Conservation (phyloP, 2,113 vertebrate species). For the Poicephalus meyeri region DNA sequence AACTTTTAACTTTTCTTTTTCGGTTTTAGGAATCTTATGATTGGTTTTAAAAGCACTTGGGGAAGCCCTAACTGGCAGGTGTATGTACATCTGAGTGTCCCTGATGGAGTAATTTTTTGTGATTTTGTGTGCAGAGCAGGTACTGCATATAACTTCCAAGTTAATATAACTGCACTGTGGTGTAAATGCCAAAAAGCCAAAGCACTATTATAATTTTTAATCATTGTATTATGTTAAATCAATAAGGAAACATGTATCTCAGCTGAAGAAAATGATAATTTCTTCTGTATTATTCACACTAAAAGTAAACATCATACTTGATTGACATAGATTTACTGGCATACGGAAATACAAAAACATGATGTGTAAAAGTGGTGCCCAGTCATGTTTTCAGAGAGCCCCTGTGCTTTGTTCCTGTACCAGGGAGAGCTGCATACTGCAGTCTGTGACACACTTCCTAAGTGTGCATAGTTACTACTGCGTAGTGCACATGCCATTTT, state of each 20-base stretch:
- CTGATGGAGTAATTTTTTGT: background rate
- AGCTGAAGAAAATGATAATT: background rate
- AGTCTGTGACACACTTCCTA: background rate
- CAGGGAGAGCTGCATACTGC: rapidly evolving
- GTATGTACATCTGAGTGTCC: background rate
- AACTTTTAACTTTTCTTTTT: conserved; percentile 30
- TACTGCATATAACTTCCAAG: background rate
- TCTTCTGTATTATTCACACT: background rate
- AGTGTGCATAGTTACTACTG: background rate
- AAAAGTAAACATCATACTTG: background rate
- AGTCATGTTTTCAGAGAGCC: background rate
- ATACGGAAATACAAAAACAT: background rate
- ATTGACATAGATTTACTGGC: background rate
- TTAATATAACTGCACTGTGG: background rate
- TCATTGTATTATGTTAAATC: background rate
- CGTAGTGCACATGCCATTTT: background rate
- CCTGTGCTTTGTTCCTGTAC: background rate
- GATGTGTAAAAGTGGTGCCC: background rate
- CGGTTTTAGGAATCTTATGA: background rate
- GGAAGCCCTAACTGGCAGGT: background rate
- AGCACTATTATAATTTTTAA: background rate
- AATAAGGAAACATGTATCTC: background rate
- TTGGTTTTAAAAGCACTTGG: background rate
- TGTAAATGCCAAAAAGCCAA: background rate
- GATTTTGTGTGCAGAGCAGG: background rate